Percentiles rank a stretch among this genome's conserved stretches.
Evolutionary conservation across 2,113 vertebrate species (phyloP).

Genomic region (Mustelus asterias): DNA sequence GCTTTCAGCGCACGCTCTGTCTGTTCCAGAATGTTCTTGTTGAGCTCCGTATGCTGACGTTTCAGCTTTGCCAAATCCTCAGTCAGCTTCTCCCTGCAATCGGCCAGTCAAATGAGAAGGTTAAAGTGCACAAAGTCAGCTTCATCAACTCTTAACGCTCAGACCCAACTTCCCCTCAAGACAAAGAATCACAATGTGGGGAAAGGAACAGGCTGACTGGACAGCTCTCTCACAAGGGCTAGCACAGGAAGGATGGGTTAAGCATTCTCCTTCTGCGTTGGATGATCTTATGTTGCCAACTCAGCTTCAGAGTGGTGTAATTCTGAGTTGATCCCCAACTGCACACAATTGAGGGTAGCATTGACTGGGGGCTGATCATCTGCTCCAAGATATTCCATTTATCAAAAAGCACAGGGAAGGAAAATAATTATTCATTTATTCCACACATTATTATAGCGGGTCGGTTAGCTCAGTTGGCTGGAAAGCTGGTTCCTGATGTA

Average conservation of each 20-base stretch:
- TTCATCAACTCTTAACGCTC: not conserved
- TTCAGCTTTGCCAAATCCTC: slow-evolving; percentile 68
- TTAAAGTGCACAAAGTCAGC: not conserved
- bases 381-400: not conserved
- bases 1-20: slow-evolving; percentile 63
- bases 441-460: too few species aligned
- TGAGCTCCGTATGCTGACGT: slow-evolving; percentile 64
- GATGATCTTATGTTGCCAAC: too few species aligned
- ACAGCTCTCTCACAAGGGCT: too few species aligned
- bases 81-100: slow-evolving; percentile 65
- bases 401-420: not conserved
- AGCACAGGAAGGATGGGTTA: too few species aligned
- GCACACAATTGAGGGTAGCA: not conserved
- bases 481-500: too few species aligned
- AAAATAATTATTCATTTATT: not conserved
- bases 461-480: too few species aligned
- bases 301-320: not conserved
- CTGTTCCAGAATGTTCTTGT: slow-evolving; percentile 61
- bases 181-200: not conserved
- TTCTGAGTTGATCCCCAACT: not conserved
- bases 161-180: not conserved
- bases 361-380: not conserved
- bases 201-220: not conserved
- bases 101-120: not conserved
- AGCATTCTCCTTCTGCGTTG: too few species aligned